These are phyloP conservation scores for Corynorhinus townsendii DNA, from an alignment of 2,113 vertebrate species.

Conservation along the genomic window DNA sequence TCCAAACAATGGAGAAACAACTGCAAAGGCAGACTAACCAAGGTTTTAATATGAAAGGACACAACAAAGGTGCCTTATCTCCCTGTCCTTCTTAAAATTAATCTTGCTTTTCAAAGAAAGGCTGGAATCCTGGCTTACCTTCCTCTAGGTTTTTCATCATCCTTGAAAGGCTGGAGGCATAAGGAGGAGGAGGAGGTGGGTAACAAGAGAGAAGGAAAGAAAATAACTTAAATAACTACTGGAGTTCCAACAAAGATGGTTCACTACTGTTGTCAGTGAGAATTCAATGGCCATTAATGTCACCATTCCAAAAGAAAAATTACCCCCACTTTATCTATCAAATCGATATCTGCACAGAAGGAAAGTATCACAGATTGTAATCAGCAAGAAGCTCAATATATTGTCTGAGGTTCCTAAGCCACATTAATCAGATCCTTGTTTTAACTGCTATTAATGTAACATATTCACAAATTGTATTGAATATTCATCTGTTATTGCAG, in stretches of 20 bases:
- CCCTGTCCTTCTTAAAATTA: neutral
- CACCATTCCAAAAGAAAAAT: slow-evolving; percentile 58
- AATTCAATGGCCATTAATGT: slow-evolving; percentile 45
- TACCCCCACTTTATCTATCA: slow-evolving; percentile 42
- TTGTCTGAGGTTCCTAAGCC: slow-evolving; percentile 23
- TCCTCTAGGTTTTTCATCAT: neutral
- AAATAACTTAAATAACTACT: neutral
- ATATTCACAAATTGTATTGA: slow-evolving; percentile 3
- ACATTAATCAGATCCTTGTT: slow-evolving; percentile 62
- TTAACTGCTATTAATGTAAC: slow-evolving; percentile 42
- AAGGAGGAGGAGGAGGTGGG: neutral
- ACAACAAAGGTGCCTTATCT: neutral
- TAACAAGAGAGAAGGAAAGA: neutral
- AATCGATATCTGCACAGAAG: slow-evolving; percentile 52
- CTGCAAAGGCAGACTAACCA: neutral
- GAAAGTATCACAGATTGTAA: slow-evolving; percentile 50
- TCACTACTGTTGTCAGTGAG: slow-evolving; percentile 21
- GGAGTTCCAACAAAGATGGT: slow-evolving; percentile 15
- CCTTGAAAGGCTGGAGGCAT: neutral
- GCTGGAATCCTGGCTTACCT: neutral
- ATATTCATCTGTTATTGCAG: slow-evolving; percentile 30
- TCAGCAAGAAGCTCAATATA: slow-evolving; percentile 48
- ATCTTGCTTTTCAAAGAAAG: neutral
- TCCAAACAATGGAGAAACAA: neutral
- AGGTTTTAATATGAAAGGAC: neutral